Evolutionary conservation across 2,113 vertebrate species (phyloP), one percentile per base, ranked within the genome.

Genomic region (Chionis minor): DNA sequence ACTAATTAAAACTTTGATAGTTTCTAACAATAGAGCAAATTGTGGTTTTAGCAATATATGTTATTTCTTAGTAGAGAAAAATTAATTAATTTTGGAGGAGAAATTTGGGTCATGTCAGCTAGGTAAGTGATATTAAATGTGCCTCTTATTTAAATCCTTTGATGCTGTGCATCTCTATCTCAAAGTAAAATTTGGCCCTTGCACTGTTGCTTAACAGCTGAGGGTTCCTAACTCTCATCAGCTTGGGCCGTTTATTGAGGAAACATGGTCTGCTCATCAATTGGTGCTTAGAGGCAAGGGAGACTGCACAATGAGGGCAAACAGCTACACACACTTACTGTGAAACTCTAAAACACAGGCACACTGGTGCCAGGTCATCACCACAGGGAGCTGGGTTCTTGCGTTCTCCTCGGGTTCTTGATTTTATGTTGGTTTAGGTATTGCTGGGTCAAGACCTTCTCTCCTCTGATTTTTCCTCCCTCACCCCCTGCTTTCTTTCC

Each of bases 261-360:
- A 67, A 74, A 24, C 12, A 3, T 8, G 14, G 6, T 58, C 32
- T 80, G 33, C 28, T 83, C 59, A 38, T 55, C 86, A 78, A 4
- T 32, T 66, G 42, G 11, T 81, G 28, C 30, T 63, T 44, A 61
- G 51, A 84, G 18, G 45, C 65, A 52, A 59, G 77, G 49, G n/a
- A n/a, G 19, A 83, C 28, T 58, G 15, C 6, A 32, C 0, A 0
- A n/a, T n/a, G 47, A 78, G 70, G 27, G 18, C 32, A 71, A 55
- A 22, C 18, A 32, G 11, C 22, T 51, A 0, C 52, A 4, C 28
- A 47, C 19, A 9, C 28, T 44, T 75, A 4, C 9, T 77, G 30
- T 61, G 63, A 44, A 63, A 5, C 15, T 85, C 18, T 32, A 6
- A 65, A 73, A 45, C 63, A 27, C n/a, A 56, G 62, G 8, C 71